Evolutionary conservation across 2,888 invertebrate genomes (phyloP).

Genomic region (Rhingia campestris): DNA sequence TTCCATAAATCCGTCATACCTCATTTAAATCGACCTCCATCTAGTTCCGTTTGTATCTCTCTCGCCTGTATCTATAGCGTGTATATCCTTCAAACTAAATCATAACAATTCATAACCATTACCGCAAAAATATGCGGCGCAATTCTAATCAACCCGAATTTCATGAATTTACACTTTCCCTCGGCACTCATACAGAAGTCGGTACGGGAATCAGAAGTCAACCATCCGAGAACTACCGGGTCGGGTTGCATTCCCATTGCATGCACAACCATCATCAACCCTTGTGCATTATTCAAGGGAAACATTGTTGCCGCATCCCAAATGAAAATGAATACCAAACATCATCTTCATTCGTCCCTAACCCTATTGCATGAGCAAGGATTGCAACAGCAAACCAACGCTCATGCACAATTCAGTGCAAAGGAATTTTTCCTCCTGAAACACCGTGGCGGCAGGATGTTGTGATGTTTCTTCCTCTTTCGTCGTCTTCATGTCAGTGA

Average conservation of each 20-base stretch:
- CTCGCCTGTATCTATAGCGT: neutral
- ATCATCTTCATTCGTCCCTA: slow-evolving; percentile 45
- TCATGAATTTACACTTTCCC: slow-evolving; percentile 55
- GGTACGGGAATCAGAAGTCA: neutral
- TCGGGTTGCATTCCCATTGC: slow-evolving; percentile 32
- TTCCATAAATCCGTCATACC: slow-evolving; percentile 11
- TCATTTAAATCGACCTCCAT: neutral
- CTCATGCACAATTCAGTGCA: slow-evolving; percentile 54
- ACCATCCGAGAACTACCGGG: neutral
- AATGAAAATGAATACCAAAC: slow-evolving; percentile 65
- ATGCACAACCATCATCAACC: slow-evolving; percentile 5
- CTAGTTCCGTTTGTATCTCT: neutral
- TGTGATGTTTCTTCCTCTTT: slow-evolving; percentile 39
- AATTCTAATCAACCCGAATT: slow-evolving; percentile 59
- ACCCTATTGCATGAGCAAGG: neutral
- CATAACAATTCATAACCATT: slow-evolving; percentile 62
- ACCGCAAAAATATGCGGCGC: slow-evolving; percentile 45
- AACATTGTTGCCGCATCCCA: slow-evolving; percentile 55
- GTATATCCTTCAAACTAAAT: slow-evolving; percentile 34
- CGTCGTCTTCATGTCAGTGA: slow-evolving; percentile 53
- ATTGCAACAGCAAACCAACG: neutral
- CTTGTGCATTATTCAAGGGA: slow-evolving; percentile 50
- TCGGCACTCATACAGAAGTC: neutral
- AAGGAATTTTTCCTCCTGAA: slow-evolving; percentile 24
- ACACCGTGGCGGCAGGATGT: slow-evolving; percentile 53